These are phyloP conservation scores for Galerucella calmariensis DNA, from an alignment of 2,888 invertebrate genomes.

Conservation along the genomic window DNA sequence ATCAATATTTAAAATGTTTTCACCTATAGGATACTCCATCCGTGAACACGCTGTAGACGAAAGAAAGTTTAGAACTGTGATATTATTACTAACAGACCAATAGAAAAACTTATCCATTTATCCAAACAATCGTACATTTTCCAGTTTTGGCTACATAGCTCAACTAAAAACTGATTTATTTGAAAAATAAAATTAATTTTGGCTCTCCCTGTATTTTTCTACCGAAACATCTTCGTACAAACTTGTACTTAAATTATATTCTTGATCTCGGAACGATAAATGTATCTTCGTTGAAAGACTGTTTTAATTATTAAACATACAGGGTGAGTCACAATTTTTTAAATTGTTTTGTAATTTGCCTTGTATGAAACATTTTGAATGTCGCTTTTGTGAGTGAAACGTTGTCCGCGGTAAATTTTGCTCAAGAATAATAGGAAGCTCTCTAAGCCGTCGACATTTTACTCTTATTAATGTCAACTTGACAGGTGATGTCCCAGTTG, in stretches of 20 bases:
- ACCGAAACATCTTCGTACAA: neutral
- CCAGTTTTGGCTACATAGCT: neutral
- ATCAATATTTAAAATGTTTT: too few species aligned
- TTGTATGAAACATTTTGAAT: neutral
- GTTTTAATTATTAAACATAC: neutral
- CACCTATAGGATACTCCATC: too few species aligned
- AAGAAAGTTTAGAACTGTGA: conserved; percentile 9
- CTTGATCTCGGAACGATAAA: conserved; percentile 12
- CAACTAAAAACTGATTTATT: neutral
- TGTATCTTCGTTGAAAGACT: conserved; percentile 9
- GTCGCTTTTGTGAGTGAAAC: too few species aligned
- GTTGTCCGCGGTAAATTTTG: too few species aligned
- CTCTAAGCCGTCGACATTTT: too few species aligned
- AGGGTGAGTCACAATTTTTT: conserved; percentile 6
- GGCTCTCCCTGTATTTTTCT: neutral
- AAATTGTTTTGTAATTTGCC: neutral
- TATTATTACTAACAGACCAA: conserved; percentile 2
- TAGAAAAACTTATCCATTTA: neutral
- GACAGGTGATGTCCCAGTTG: too few species aligned
- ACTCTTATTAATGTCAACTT: too few species aligned
- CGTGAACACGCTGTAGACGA: too few species aligned
- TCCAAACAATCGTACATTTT: neutral
- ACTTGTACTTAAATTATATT: conserved; percentile 7
- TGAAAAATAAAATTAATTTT: neutral
- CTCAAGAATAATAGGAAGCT: too few species aligned